phyloP scores from a whole-genome alignment of 2,113 vertebrate genomes.

The Anser brachyrhynchus region DNA sequence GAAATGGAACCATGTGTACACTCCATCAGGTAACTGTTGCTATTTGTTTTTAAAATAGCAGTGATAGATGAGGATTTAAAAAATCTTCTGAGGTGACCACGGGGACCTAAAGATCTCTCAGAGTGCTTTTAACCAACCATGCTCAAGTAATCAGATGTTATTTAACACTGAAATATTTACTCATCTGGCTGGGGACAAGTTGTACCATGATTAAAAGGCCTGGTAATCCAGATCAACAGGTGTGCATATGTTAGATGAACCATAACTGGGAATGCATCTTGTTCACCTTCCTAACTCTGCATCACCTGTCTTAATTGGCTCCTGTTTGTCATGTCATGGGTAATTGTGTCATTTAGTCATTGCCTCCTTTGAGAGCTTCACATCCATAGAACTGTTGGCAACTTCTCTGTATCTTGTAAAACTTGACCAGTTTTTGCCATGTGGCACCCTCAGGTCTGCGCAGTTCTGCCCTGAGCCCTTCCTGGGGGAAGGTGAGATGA shows the following conservation, averaged over 20 bases:
- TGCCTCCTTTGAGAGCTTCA: neutral
- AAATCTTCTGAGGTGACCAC: neutral
- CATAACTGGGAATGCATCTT: neutral
- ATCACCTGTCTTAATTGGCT: neutral
- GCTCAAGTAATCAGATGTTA: neutral
- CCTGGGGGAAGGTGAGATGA: neutral
- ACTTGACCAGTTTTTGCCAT: neutral
- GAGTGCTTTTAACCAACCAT: neutral
- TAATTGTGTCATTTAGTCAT: neutral
- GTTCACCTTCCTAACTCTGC: neutral
- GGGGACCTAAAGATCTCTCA: neutral
- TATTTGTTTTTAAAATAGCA: neutral
- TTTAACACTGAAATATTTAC: neutral
- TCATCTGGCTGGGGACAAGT: neutral
- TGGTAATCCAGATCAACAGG: neutral
- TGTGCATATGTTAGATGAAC: neutral
- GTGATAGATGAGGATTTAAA: neutral
- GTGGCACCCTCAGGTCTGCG: neutral
- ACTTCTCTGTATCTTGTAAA: neutral
- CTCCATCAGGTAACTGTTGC: neutral
- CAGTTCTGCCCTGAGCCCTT: neutral
- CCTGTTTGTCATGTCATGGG: neutral
- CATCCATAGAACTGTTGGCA: neutral
- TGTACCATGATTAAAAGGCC: neutral
- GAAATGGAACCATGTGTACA: neutral